Percentiles rank a stretch among this genome's conserved stretches.
Evolutionary conservation across 2,113 vertebrate species (phyloP).

Genomic region (Lethenteron camtschaticum): DNA sequence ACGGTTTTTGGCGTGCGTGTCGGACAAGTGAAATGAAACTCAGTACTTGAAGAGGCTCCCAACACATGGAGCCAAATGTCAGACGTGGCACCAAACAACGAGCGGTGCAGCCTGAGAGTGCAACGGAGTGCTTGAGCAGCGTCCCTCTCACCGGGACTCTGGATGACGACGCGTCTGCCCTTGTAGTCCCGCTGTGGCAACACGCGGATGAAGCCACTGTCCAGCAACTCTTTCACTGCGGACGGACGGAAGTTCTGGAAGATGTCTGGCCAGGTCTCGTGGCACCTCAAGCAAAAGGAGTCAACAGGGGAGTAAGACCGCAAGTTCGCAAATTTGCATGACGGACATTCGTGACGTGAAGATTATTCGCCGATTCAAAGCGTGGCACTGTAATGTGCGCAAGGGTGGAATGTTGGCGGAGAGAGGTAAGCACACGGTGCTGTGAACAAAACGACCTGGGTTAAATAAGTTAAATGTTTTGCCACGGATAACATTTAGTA

Average conservation of each 20-base stretch:
- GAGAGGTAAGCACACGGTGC: too few species aligned
- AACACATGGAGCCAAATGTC: background rate
- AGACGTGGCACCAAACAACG: too few species aligned
- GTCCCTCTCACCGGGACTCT: constrained; percentile 45
- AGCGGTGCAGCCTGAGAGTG: background rate
- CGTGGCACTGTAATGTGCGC: too few species aligned
- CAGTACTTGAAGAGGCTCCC: background rate
- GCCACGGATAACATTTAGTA: too few species aligned
- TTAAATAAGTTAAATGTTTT: too few species aligned
- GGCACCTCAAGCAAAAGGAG: too few species aligned
- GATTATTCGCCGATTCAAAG: too few species aligned
- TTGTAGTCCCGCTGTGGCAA: constrained; percentile 48
- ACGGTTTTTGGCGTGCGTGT: background rate
- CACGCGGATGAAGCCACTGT: constrained; percentile 75
- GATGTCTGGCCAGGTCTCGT: constrained; percentile 52
- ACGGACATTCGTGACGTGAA: too few species aligned
- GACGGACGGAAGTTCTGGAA: constrained; percentile 69
- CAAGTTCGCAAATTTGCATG: too few species aligned
- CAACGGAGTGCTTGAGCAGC: background rate
- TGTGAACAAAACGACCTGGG: too few species aligned
- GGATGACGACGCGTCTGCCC: constrained; percentile 66
- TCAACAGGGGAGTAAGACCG: too few species aligned
- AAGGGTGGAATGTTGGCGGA: too few species aligned
- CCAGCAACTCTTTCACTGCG: constrained; percentile 55
- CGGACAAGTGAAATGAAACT: background rate